phyloP scores from a whole-genome alignment of 2,888 invertebrate genomes.

The Nemotelus nigrinus region DNA sequence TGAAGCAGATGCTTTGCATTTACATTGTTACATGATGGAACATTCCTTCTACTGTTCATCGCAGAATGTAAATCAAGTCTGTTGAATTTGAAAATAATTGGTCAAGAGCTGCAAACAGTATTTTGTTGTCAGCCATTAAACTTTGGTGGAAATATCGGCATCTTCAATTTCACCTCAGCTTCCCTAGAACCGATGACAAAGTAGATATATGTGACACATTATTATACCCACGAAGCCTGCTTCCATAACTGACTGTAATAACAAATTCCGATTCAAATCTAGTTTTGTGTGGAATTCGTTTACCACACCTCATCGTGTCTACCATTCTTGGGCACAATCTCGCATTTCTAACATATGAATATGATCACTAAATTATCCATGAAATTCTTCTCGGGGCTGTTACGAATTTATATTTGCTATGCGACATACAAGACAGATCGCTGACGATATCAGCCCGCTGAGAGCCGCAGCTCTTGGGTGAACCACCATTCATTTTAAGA shows the following conservation, averaged over 20 bases:
- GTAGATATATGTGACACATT: conserved; percentile 21
- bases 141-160: too few species aligned
- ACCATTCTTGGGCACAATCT: conserved; percentile 13
- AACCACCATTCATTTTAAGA: conserved; percentile 15
- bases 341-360: conserved; percentile 31
- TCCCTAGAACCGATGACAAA: conserved; percentile 5
- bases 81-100: too few species aligned
- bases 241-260: conserved; percentile 12
- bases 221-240: not conserved
- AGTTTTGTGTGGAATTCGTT: conserved; percentile 21
- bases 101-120: too few species aligned
- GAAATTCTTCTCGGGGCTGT: conserved; percentile 43
- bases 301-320: conserved; percentile 29
- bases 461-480: not conserved
- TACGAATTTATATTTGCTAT: conserved; percentile 46
- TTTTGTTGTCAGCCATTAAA: too few species aligned
- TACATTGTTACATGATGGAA: not conserved
- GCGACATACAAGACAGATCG: conserved; percentile 12
- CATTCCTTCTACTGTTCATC: too few species aligned
- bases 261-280: conserved; percentile 36
- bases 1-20: not conserved
- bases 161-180: not conserved
- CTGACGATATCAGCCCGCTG: not conserved
- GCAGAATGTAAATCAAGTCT: too few species aligned
- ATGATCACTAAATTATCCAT: conserved; percentile 45